Percentiles rank a stretch among this genome's conserved stretches.
Evolutionary conservation across 2,113 vertebrate genomes (phyloP).

Genomic region (Platycercus adscitus): DNA sequence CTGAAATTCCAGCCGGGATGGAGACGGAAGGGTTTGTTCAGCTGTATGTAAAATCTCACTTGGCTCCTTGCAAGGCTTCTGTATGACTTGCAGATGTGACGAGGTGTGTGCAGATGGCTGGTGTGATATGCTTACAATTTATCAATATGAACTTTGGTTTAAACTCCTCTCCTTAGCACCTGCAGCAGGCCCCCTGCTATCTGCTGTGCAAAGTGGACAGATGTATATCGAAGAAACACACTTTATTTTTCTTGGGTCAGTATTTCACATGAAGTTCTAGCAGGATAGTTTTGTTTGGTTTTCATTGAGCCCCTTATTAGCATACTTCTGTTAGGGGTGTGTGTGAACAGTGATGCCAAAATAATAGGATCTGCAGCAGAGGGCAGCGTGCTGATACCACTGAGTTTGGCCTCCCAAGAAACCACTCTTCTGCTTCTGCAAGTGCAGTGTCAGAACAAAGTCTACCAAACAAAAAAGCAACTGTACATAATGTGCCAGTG

Average conservation of each 20-base stretch:
- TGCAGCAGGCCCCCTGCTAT: conserved; percentile 34
- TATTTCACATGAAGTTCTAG: neutral
- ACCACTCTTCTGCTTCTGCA: neutral
- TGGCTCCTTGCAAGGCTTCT: neutral
- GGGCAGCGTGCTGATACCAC: neutral
- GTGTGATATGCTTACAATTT: neutral
- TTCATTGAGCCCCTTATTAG: conserved; percentile 1
- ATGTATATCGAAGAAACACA: neutral
- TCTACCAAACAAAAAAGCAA: neutral
- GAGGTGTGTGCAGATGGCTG: conserved; percentile 45
- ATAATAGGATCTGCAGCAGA: neutral
- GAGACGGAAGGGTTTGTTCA: conserved; percentile 25
- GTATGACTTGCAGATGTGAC: neutral
- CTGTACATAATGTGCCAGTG: rapidly evolving
- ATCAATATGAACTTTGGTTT: conserved; percentile 59
- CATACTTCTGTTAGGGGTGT: neutral
- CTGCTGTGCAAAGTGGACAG: conserved; percentile 16
- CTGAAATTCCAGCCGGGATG: neutral
- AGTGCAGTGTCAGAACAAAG: neutral
- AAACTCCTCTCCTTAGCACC: conserved; percentile 15
- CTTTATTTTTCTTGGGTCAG: conserved; percentile 52
- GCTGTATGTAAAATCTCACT: neutral
- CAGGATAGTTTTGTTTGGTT: conserved; percentile 15
- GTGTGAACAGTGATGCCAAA: neutral
- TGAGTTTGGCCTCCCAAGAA: neutral